Evolutionary conservation across 2,113 vertebrate genomes (phyloP).

Genomic region (Hippotragus niger): DNA sequence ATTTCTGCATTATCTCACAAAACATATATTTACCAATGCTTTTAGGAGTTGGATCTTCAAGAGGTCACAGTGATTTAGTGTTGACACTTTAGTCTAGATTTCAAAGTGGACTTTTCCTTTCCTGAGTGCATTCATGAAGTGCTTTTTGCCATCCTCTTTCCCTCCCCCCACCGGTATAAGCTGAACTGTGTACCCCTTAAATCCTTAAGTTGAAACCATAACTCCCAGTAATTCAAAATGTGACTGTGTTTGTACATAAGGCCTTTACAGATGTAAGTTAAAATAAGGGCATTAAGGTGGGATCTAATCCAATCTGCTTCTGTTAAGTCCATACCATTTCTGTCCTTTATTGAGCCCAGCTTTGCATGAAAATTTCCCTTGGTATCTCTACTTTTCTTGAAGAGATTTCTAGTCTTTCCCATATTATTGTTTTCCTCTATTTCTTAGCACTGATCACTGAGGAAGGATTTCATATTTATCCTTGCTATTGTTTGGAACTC

Average conservation of each 20-base stretch:
- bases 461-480: not conserved
- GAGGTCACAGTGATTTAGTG: not conserved
- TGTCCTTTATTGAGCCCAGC: not conserved
- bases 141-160: not conserved
- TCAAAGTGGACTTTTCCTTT: not conserved
- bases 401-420: not conserved
- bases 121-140: not conserved
- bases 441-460: not conserved
- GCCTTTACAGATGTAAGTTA: not conserved
- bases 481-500: not conserved
- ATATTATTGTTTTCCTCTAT: not conserved
- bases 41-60: not conserved
- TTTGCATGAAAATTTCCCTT: not conserved
- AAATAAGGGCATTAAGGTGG: not conserved
- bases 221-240: not conserved
- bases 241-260: not conserved
- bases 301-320: not conserved
- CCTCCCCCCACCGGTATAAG: fast-evolving
- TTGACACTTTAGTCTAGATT: not conserved
- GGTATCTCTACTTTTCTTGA: not conserved
- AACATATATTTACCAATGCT: not conserved
- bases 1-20: not conserved
- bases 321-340: not conserved
- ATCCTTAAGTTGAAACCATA: not conserved
- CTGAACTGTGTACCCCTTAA: not conserved